phyloP scores from a whole-genome alignment of 2,888 invertebrate species.

The Idaea dimidiata region DNA sequence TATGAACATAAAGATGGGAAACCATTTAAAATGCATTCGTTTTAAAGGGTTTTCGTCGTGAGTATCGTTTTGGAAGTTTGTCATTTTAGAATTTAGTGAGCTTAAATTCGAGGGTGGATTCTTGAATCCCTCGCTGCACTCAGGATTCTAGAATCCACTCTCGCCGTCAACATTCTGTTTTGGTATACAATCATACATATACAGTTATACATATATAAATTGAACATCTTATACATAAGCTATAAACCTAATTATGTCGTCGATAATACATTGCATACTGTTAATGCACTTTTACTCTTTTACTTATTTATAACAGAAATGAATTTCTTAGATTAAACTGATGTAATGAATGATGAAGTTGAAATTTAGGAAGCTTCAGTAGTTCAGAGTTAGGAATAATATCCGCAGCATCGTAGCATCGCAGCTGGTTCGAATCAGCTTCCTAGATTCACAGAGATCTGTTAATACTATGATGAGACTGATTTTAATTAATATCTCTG shows the following conservation, averaged over 20 bases:
- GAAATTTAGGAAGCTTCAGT: slow-evolving; percentile 26
- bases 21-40: slow-evolving; percentile 18
- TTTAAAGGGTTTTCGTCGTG: neutral
- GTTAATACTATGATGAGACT: slow-evolving; percentile 24
- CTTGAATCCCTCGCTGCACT: too few species aligned
- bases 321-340: neutral
- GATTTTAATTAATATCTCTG: too few species aligned
- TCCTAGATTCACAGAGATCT: slow-evolving; percentile 41
- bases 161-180: too few species aligned
- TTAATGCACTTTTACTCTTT: too few species aligned
- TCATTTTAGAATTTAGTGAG: too few species aligned
- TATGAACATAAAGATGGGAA: slow-evolving; percentile 22
- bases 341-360: slow-evolving; percentile 39
- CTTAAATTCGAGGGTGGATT: too few species aligned
- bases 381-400: slow-evolving; percentile 55
- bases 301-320: neutral
- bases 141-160: too few species aligned
- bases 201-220: too few species aligned
- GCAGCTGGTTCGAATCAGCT: slow-evolving; percentile 57
- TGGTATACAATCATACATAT: too few species aligned
- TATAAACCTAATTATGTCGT: too few species aligned
- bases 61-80: neutral
- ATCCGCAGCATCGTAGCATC: slow-evolving; percentile 66
- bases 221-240: too few species aligned
- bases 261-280: too few species aligned